These are phyloP conservation scores for Dione juno DNA, from an alignment of 2,888 invertebrate genomes.

Conservation along the genomic window DNA sequence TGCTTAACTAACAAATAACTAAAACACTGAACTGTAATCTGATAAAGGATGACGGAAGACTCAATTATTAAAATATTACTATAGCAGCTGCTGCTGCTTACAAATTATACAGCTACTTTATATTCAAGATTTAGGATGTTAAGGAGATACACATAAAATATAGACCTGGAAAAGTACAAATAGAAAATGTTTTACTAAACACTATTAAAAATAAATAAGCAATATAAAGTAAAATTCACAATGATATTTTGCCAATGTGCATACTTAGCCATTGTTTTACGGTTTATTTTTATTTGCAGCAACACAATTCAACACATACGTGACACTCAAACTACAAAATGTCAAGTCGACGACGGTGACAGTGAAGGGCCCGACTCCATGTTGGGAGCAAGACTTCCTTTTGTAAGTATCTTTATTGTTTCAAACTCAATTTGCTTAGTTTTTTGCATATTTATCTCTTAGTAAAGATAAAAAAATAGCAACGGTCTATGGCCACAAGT, in stretches of 20 bases:
- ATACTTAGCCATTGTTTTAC: constrained; percentile 29
- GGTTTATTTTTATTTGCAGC: constrained; percentile 80
- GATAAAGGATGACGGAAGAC: too few relatives aligned
- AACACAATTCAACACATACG: constrained; percentile 97
- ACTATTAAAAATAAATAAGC: constrained; percentile 6
- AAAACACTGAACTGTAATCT: too few relatives aligned
- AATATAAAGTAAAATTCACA: background rate
- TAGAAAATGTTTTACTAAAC: background rate
- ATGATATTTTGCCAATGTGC: constrained; percentile 14
- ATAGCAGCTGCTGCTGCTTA: too few relatives aligned
- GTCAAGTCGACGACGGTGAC: constrained; percentile 99
- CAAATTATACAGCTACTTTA: too few relatives aligned
- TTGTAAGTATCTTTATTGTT: constrained; percentile 90
- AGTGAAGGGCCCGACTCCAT: constrained; percentile 97
- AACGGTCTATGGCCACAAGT: too few relatives aligned
- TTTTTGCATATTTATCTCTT: constrained; percentile 2
- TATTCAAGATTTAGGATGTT: too few relatives aligned
- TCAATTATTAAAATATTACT: too few relatives aligned
- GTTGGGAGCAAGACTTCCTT: constrained; percentile 99
- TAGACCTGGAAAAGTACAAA: background rate
- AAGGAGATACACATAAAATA: background rate
- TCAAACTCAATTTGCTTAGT: constrained; percentile 14
- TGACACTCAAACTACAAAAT: constrained; percentile 98
- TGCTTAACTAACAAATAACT: too few relatives aligned
- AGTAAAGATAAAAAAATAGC: too few relatives aligned